Evolutionary conservation across 2,797 vertebrate genomes (phyloP).

Genomic region (Sciaenops ocellatus): DNA sequence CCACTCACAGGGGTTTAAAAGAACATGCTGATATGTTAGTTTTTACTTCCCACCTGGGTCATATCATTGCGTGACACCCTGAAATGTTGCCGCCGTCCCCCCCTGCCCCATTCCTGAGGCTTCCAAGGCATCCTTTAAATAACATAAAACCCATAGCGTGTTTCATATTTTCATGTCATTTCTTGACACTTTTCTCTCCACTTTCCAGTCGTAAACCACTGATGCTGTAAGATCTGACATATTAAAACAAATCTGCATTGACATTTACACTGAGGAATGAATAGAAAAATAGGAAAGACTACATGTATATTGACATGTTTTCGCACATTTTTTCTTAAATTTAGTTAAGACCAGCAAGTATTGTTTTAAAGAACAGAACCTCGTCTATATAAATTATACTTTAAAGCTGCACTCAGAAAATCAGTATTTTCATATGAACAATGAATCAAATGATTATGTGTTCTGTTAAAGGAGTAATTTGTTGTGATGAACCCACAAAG

Average conservation of each 20-base stretch:
- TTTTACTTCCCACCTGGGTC: constrained; percentile 73
- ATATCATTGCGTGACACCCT: constrained; percentile 60
- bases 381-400: neutral
- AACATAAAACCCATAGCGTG: constrained; percentile 17
- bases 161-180: constrained; percentile 33
- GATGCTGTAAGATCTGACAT: neutral
- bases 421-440: neutral
- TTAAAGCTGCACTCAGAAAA: neutral
- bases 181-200: neutral
- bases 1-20: constrained; percentile 43
- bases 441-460: too few relatives aligned
- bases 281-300: neutral
- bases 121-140: constrained; percentile 50
- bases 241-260: constrained; percentile 19
- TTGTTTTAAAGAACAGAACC: neutral
- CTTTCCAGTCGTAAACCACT: neutral
- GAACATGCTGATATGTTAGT: constrained; percentile 61
- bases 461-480: too few relatives aligned
- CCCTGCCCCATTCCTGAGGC: constrained; percentile 9
- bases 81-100: constrained; percentile 18
- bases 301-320: too few relatives aligned
- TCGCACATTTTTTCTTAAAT: too few relatives aligned
- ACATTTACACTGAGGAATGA: neutral
- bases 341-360: neutral
- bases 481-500: too few relatives aligned